These are phyloP conservation scores for Lampris incognitus DNA, from an alignment of 2,113 vertebrate genomes.

Conservation along the genomic window DNA sequence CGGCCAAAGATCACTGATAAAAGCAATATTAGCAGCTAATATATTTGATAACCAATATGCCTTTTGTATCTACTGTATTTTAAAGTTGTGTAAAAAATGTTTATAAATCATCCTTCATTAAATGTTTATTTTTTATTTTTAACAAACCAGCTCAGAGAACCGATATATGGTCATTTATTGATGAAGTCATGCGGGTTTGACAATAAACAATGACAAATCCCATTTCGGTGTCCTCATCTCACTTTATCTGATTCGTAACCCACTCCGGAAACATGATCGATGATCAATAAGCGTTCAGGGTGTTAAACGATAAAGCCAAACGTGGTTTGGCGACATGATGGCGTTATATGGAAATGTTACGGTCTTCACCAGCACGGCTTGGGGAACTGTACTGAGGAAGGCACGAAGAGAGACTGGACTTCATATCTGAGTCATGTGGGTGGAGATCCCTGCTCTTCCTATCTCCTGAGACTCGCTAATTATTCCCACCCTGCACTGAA, in stretches of 20 bases:
- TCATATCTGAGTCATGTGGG: constrained; percentile 32
- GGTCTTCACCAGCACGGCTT: neutral
- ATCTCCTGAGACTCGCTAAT: constrained; percentile 30
- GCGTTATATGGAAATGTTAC: constrained; percentile 6
- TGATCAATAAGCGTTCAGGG: constrained; percentile 14
- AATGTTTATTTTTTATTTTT: constrained; percentile 33
- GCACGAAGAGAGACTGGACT: constrained; percentile 1
- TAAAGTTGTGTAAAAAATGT: constrained; percentile 54
- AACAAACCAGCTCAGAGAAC: constrained; percentile 22
- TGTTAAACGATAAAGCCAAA: neutral
- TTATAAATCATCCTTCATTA: constrained; percentile 69
- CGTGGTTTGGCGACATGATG: constrained; percentile 7
- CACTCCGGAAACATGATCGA: neutral
- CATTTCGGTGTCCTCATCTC: neutral
- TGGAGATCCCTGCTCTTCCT: constrained; percentile 28
- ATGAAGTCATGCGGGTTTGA: neutral
- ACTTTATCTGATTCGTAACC: constrained; percentile 5
- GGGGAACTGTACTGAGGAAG: constrained; percentile 10
- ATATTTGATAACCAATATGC: constrained; percentile 63
- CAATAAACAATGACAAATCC: constrained; percentile 13
- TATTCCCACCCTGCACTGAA: constrained; percentile 21
- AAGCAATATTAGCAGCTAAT: constrained; percentile 68
- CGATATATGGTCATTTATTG: neutral
- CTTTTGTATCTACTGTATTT: constrained; percentile 57
- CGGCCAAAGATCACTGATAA: constrained; percentile 31